Base-by-base conservation (phyloP, 2,888 invertebrate species). In the Scaptomyza flava region DNA sequence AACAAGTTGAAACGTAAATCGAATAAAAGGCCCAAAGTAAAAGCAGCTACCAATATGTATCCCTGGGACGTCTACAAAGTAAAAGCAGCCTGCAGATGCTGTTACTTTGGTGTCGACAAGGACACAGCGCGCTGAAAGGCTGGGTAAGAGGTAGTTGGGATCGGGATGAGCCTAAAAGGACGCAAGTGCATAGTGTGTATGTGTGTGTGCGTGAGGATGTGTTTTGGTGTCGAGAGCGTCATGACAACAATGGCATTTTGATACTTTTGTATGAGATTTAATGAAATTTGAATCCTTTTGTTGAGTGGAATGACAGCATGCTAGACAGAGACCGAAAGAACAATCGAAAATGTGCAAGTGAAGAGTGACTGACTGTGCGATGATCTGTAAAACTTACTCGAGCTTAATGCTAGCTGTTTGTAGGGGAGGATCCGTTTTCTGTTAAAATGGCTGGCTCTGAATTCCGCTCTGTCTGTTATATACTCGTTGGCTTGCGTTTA, bases 231-330 rank as follows among this genome's bases (percentile, higher is more conserved):
- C 17, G 36, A 51, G 23, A 46, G 60, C 54, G 53, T 56, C 81
- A 77, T 79, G 81, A 84, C 85, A 87, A 87, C 85, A 85, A 85
- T 87, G 78, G 80, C 81, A 87, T 85, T 85, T 80, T 84, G 87
- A 85, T 85, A 87, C 87, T 85, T 85, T 86, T 87, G 85, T 85
- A 83, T 85, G 81, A 85, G 85, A 85, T 86, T 86, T 86, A 86
- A 86, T 86, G 85, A 86, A 87, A 86, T 86, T 86, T 86, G 87
- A 86, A 86, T 87, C 86, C 87, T 86, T 87, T 85, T 85, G 84
- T 85, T 80, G 79, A 82, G 81, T 84, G 76, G 76, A 72, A 80
- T 77, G 78, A 80, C 87, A 83, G 74, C 74, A 65, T 52, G 48
- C 57, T 41, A 57, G 43, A 71, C 47, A 51, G 61, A 50, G 48